A percentile compares a stretch with the other conserved stretches of the same genome.
phyloP scores from a whole-genome alignment of 1,140 invertebrate genomes.

The Eupeodes corollae region DNA sequence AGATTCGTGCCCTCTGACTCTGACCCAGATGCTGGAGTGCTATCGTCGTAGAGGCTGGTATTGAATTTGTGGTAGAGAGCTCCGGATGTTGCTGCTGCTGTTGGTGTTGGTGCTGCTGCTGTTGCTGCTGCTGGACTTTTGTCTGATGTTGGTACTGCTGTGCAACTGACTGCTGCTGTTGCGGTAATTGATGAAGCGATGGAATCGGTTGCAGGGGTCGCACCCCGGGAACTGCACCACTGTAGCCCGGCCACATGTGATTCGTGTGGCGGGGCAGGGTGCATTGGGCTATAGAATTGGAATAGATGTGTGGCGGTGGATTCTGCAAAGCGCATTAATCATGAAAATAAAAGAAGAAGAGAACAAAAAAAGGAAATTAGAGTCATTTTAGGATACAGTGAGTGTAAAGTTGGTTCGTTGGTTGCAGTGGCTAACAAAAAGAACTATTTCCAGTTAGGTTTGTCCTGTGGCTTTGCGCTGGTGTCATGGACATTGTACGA shows the following conservation, averaged over 20 bases:
- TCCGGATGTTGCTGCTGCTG: constrained; percentile 15
- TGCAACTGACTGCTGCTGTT: constrained; percentile 26
- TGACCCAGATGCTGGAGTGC: constrained; percentile 30
- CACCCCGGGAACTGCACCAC: constrained; percentile 24
- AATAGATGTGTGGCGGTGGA: constrained; percentile 28
- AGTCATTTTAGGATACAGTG: no score
- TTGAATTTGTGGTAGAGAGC: constrained; percentile 13
- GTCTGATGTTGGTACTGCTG: constrained; percentile 19
- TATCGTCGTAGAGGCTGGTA: constrained; percentile 18
- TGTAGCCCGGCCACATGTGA: constrained; percentile 37
- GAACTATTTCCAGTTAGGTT: no score
- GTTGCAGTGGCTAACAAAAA: no score
- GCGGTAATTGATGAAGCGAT: constrained; percentile 38
- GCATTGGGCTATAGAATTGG: constrained; percentile 26
- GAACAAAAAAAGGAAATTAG: not conserved
- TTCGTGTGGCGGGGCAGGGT: constrained; percentile 41
- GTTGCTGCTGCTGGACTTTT: constrained; percentile 7
- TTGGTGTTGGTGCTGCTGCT: constrained; percentile 12
- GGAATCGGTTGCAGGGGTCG: constrained; percentile 19
- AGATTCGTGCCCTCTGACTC: constrained; percentile 19
- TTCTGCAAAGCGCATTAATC: constrained; percentile 15
- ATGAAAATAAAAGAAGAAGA: not conserved
- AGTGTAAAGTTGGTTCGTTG: no score
- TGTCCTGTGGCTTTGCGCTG: no score
- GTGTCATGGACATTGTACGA: no score